Evolutionary conservation across 2,888 invertebrate genomes (phyloP), one percentile per base, ranked within the genome.

Genomic region (Folsomia manolachei): DNA sequence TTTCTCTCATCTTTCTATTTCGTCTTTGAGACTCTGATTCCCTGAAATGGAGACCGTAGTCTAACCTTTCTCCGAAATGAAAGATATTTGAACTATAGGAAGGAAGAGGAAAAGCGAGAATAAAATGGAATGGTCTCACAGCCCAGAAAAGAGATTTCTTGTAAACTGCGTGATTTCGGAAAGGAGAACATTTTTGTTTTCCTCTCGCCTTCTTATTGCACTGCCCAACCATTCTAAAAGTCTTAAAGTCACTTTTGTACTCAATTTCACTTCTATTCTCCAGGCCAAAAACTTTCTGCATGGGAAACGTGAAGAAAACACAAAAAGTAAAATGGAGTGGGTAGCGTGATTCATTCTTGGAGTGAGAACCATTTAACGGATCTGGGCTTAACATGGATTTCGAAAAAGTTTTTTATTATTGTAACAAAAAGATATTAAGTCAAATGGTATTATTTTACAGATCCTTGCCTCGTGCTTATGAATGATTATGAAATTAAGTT

Each of bases 181-280:
- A 56, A 18, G 56, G 18, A 21, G 56, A 56, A 56, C 56, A 56
- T 56, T 56, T 56, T 56, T 7, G 7, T 18, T 56, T n/a, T 56
- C 19, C 19, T 19, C n/a, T 39, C 21, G 7, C 21, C 56, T 56
- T 56, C 7, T 56, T 56, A 4, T 56, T 7, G 11, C n/a, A 56
- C n/a, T 56, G n/a, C 56, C 7, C 56, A 56, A n/a, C 56, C 56
- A 56, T 56, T 56, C 7, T 19, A 21, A 63, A 27, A 27, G 63
- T 26, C 63, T 63, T 63, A 63, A 63, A 63, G 27, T 21, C 63
- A 63, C 25, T n/a, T 27, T n/a, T 2, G 25, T 27, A 27, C 63
- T 63, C 23, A 24, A 27, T 63, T 27, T 63, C 9, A 63, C 63
- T 63, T 25, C 7, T 63, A 21, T 56, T 21, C n/a, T 25, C 11